Evolutionary conservation across 2,113 vertebrate species (phyloP).

Genomic region (Apteryx owenii): DNA sequence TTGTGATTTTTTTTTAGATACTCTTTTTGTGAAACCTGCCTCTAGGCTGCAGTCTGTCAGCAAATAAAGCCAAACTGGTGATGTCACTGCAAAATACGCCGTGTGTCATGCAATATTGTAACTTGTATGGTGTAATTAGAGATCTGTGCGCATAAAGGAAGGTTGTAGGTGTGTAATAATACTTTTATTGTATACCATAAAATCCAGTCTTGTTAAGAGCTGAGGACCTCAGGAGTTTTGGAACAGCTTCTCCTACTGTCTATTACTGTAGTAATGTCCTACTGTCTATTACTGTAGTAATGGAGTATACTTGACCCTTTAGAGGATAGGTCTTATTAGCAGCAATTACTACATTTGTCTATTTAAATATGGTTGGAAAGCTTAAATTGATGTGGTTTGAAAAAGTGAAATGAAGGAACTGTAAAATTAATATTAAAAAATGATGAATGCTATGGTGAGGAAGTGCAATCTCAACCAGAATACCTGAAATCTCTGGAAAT

Average conservation of each 20-base stretch:
- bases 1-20: background rate
- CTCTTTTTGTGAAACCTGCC: background rate
- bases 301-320: background rate
- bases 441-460: background rate
- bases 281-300: background rate
- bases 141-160: background rate
- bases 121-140: background rate
- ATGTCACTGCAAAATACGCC: rapidly evolving
- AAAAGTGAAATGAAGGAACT: conserved; percentile 32
- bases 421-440: background rate
- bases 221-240: background rate
- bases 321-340: background rate
- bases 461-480: background rate
- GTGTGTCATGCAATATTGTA: background rate
- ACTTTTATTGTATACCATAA: background rate
- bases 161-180: background rate
- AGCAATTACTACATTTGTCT: background rate
- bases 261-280: too few species aligned
- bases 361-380: background rate
- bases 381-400: background rate
- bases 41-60: background rate
- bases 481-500: background rate
- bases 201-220: background rate
- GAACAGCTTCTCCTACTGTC: background rate
- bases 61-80: background rate